These are phyloP conservation scores for Hydra vulgaris DNA, from an alignment of 30 jellyfish, hydroid and myxozoan species.

Conservation along the genomic window DNA sequence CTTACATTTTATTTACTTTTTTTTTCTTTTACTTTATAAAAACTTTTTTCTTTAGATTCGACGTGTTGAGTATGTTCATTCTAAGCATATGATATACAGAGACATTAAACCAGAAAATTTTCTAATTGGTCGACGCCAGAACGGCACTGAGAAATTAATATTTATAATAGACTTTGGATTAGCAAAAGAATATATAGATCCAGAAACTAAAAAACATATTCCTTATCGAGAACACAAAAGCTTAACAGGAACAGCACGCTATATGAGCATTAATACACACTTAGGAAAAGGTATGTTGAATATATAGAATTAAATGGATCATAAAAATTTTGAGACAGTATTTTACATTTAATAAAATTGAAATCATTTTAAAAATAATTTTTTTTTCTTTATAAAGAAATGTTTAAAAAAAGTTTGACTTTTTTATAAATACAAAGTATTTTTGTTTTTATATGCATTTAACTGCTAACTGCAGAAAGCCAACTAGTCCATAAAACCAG, in stretches of 20 bases:
- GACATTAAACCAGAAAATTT: slow-evolving; percentile 98
- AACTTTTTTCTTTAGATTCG: slow-evolving; percentile 52
- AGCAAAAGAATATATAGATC: slow-evolving; percentile 97
- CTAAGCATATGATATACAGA: slow-evolving; percentile 89
- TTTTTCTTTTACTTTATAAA: background rate
- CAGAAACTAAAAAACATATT: slow-evolving; percentile 91
- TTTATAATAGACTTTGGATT: slow-evolving; percentile 95
- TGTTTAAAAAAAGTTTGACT: too few relatives aligned
- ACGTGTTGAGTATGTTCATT: slow-evolving; percentile 87
- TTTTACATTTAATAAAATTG: too few relatives aligned
- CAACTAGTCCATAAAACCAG: too few relatives aligned
- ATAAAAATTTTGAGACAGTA: too few relatives aligned
- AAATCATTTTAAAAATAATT: too few relatives aligned
- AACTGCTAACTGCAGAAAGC: too few relatives aligned
- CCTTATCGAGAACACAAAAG: slow-evolving; percentile 98
- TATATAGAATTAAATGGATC: too few relatives aligned
- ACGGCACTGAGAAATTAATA: slow-evolving; percentile 84
- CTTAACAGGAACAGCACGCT: slow-evolving; percentile 99
- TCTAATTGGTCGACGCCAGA: slow-evolving; percentile 89
- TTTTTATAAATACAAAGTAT: too few relatives aligned
- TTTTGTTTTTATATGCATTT: too few relatives aligned
- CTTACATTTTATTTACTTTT: too few relatives aligned
- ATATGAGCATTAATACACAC: slow-evolving; percentile 99
- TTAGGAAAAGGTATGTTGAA: slow-evolving; percentile 77
- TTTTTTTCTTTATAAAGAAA: too few relatives aligned